phyloP scores from a whole-genome alignment of 2,113 vertebrate genomes.

The Daubentonia madagascariensis region DNA sequence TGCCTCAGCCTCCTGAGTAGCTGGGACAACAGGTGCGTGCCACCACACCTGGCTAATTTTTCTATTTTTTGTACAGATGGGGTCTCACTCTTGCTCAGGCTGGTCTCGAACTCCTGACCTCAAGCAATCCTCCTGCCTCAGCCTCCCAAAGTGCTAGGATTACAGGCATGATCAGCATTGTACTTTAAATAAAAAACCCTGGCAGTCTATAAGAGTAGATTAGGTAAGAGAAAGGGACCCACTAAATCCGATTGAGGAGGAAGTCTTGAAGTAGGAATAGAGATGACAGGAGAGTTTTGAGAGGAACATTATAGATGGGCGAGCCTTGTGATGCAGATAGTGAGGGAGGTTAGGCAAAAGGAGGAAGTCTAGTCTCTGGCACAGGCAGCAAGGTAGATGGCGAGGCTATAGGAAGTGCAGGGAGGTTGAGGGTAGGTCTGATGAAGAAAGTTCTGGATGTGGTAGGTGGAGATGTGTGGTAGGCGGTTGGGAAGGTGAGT shows the following conservation, averaged over 20 bases:
- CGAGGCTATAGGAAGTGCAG: background rate
- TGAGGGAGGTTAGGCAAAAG: background rate
- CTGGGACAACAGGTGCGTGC: too few relatives aligned
- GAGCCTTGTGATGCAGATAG: accelerated
- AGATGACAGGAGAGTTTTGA: accelerated
- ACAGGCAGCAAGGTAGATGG: background rate
- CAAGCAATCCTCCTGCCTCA: too few relatives aligned
- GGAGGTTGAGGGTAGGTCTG: background rate
- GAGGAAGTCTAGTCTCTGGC: too few relatives aligned
- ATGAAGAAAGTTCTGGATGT: background rate
- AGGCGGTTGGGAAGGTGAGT: background rate
- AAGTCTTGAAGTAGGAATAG: background rate
- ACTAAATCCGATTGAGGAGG: background rate
- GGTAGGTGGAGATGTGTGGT: accelerated
- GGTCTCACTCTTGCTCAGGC: too few relatives aligned
- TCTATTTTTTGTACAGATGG: too few relatives aligned
- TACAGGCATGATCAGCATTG: background rate
- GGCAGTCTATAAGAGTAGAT: background rate
- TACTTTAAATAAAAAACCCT: background rate
- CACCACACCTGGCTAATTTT: too few relatives aligned
- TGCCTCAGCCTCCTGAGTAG: too few relatives aligned
- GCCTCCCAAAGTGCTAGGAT: too few relatives aligned
- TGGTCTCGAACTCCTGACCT: too few relatives aligned
- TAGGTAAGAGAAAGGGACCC: background rate
- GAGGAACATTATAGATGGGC: too few relatives aligned